Percentiles rank a stretch among this genome's conserved stretches.
Conservation (phyloP, 1,140 invertebrate genomes). For the Heliothis subflexa region DNA sequence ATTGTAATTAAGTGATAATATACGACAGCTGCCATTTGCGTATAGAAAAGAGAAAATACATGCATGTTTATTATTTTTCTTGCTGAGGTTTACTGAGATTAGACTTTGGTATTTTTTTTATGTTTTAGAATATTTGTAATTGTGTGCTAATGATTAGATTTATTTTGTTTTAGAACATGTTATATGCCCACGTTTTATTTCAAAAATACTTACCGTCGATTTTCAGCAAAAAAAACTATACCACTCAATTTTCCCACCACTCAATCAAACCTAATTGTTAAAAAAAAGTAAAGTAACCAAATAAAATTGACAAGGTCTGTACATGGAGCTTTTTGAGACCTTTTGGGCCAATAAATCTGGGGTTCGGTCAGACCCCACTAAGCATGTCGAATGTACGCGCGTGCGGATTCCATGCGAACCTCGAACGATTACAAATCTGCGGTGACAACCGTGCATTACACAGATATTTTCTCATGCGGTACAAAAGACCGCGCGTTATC, state of each 20-base stretch:
- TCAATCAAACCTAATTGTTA: too few relatives aligned
- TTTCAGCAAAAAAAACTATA: too few relatives aligned
- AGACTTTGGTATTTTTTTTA: too few relatives aligned
- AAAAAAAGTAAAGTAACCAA: background rate
- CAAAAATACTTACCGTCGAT: too few relatives aligned
- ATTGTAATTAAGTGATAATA: too few relatives aligned
- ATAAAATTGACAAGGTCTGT: conserved; percentile 11
- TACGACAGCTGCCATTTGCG: background rate
- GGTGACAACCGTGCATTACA: conserved; percentile 69
- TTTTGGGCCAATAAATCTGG: conserved; percentile 28
- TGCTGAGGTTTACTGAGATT: background rate
- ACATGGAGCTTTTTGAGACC: background rate
- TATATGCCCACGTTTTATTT: too few relatives aligned
- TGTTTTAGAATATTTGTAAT: too few relatives aligned
- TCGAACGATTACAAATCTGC: conserved; percentile 59
- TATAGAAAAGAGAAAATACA: too few relatives aligned
- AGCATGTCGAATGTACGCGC: conserved; percentile 67
- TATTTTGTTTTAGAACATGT: too few relatives aligned
- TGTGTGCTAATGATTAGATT: too few relatives aligned
- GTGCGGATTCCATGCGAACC: conserved; percentile 56
- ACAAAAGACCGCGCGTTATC: conserved; percentile 49
- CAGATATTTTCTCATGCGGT: conserved; percentile 70
- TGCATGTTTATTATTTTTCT: background rate
- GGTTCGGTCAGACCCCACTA: conserved; percentile 53
- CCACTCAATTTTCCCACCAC: background rate